Percentiles rank a stretch among this genome's conserved stretches.
Evolutionary conservation across 2,888 invertebrate species (phyloP).

Genomic region (Epistrophe eligans): DNA sequence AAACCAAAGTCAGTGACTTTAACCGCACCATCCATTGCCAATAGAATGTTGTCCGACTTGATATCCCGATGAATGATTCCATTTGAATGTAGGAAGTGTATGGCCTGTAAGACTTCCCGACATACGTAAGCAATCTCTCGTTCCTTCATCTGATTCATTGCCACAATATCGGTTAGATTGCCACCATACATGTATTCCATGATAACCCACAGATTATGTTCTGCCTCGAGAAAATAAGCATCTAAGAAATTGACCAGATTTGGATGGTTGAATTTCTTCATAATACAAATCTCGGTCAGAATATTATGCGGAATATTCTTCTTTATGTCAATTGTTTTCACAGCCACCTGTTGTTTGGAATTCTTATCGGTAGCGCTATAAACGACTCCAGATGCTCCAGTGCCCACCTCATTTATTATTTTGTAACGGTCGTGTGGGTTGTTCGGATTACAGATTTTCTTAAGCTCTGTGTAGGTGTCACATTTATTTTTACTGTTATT

Average conservation of each 20-base stretch:
- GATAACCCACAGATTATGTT: conserved; percentile 97
- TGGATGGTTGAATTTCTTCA: conserved; percentile 95
- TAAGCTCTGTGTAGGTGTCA: conserved; percentile 88
- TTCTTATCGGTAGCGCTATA: conserved; percentile 92
- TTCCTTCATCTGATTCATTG: conserved; percentile 98
- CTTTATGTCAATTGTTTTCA: conserved; percentile 98
- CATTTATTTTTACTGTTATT: neutral
- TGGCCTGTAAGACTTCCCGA: conserved; percentile 93
- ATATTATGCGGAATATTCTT: conserved; percentile 93
- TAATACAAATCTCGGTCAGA: conserved; percentile 96
- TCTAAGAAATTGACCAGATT: conserved; percentile 98
- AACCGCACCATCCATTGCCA: conserved; percentile 96
- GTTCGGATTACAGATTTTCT: conserved; percentile 91
- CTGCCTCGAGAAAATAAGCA: conserved; percentile 93
- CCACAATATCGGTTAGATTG: conserved; percentile 97
- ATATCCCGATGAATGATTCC: conserved; percentile 98
- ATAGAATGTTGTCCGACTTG: conserved; percentile 97
- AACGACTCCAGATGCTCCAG: conserved; percentile 97
- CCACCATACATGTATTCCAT: conserved; percentile 98
- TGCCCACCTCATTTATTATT: conserved; percentile 92
- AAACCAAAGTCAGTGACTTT: conserved; percentile 99
- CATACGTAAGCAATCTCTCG: conserved; percentile 98
- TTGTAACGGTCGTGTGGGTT: conserved; percentile 93
- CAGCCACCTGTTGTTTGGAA: conserved; percentile 92
- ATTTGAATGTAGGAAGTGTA: conserved; percentile 94